These are phyloP conservation scores for Paracanthobrama guichenoti DNA, from an alignment of 2,113 vertebrate species.

Conservation along the genomic window DNA sequence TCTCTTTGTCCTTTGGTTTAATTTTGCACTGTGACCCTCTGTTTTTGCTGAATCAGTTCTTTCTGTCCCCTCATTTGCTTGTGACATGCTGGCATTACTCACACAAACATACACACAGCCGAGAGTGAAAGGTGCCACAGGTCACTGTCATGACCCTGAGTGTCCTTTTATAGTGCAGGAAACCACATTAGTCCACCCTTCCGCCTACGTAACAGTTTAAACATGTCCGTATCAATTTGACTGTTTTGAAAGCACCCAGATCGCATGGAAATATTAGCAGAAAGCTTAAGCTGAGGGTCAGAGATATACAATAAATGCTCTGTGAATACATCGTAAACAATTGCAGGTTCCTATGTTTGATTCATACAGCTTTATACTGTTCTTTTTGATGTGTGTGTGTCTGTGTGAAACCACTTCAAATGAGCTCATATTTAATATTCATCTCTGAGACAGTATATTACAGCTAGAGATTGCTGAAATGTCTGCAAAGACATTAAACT, in stretches of 20 bases:
- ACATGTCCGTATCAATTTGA: neutral
- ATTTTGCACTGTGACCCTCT: neutral
- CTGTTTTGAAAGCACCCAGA: neutral
- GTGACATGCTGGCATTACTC: slow-evolving; percentile 4
- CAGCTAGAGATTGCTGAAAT: too few species aligned
- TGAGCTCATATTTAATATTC: too few species aligned
- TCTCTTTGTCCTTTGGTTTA: neutral
- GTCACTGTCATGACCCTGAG: neutral
- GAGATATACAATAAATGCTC: neutral
- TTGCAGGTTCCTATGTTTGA: too few species aligned
- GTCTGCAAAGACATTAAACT: too few species aligned
- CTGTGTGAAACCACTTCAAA: too few species aligned
- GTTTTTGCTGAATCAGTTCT: neutral
- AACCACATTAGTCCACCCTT: neutral
- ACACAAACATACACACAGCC: neutral
- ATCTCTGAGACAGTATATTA: too few species aligned
- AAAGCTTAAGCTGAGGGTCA: neutral
- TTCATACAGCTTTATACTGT: too few species aligned
- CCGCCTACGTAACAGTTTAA: neutral
- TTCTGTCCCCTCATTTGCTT: neutral
- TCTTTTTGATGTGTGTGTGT: too few species aligned
- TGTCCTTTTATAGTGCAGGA: neutral
- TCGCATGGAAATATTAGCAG: neutral
- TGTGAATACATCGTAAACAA: neutral
- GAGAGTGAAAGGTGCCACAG: neutral